These are phyloP conservation scores for Hyposmocoma kahamanoa DNA, from an alignment of 1,140 invertebrate species.

Conservation along the genomic window DNA sequence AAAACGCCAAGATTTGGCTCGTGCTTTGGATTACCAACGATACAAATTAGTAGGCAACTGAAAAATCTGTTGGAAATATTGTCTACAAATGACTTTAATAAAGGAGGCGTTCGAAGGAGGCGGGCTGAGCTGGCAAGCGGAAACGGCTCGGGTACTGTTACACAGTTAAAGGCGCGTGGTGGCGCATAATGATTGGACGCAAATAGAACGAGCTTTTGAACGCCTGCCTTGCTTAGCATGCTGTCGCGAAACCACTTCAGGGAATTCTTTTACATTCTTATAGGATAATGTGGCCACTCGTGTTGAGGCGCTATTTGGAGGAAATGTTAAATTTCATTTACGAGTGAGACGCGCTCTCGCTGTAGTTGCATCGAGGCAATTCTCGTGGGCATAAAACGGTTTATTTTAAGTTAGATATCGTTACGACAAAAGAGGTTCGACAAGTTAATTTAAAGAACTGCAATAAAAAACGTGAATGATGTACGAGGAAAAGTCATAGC, in stretches of 20 bases:
- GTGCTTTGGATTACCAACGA: background rate
- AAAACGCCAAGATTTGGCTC: background rate
- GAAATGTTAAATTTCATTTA: slow-evolving; percentile 1
- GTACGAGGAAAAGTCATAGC: too few relatives aligned
- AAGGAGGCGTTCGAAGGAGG: background rate
- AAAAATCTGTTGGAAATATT: background rate
- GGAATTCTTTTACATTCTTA: slow-evolving; percentile 3
- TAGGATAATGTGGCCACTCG: slow-evolving; percentile 3
- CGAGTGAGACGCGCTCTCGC: background rate
- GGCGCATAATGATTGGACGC: slow-evolving; percentile 59
- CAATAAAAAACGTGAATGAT: too few relatives aligned
- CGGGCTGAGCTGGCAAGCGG: slow-evolving; percentile 16
- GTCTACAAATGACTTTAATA: background rate
- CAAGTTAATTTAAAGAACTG: too few relatives aligned
- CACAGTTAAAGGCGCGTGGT: slow-evolving; percentile 60
- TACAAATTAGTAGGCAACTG: background rate
- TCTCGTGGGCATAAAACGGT: background rate
- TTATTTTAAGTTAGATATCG: too few relatives aligned
- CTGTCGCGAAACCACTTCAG: slow-evolving; percentile 41
- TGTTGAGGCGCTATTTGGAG: background rate
- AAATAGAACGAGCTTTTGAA: slow-evolving; percentile 54
- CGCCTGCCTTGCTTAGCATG: slow-evolving; percentile 35
- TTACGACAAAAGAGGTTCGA: too few relatives aligned
- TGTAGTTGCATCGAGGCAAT: background rate
- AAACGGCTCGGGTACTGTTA: slow-evolving; percentile 57